phyloP scores from a whole-genome alignment of 2,888 invertebrate genomes.

The Harmothoe impar region DNA sequence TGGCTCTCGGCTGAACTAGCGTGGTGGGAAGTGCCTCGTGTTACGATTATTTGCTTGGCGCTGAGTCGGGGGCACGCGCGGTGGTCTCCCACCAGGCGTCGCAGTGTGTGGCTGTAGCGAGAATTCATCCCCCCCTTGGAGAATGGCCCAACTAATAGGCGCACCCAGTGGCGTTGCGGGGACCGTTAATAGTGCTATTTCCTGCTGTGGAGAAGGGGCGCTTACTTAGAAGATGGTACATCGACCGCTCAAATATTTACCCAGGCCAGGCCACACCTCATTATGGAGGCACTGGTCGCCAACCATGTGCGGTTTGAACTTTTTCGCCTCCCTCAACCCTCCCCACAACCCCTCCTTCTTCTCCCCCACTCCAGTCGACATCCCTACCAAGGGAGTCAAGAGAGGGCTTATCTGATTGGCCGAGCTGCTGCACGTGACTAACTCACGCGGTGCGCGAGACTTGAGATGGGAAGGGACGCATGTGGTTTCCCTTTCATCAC shows the following conservation, averaged over 20 bases:
- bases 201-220: constrained; percentile 14
- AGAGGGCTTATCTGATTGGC: constrained; percentile 44
- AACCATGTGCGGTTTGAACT: constrained; percentile 29
- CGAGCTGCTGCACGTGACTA: constrained; percentile 26
- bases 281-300: constrained; percentile 3
- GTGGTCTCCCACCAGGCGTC: neutral
- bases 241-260: constrained; percentile 38
- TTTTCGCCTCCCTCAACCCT: neutral
- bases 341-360: neutral
- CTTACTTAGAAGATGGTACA: constrained; percentile 37
- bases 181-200: constrained; percentile 49
- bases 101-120: constrained; percentile 3
- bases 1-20: neutral
- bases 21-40: neutral
- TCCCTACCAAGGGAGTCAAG: neutral
- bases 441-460: neutral
- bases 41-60: constrained; percentile 3
- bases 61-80: neutral
- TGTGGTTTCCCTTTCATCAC: neutral
- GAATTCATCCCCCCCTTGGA: constrained; percentile 31
- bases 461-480: neutral
- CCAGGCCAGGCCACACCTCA: constrained; percentile 21
- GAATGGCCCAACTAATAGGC: constrained; percentile 23
- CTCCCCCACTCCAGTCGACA: neutral
- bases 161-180: constrained; percentile 13